phyloP scores from a whole-genome alignment of 2,113 vertebrate species.

The Mormoops blainvillei region DNA sequence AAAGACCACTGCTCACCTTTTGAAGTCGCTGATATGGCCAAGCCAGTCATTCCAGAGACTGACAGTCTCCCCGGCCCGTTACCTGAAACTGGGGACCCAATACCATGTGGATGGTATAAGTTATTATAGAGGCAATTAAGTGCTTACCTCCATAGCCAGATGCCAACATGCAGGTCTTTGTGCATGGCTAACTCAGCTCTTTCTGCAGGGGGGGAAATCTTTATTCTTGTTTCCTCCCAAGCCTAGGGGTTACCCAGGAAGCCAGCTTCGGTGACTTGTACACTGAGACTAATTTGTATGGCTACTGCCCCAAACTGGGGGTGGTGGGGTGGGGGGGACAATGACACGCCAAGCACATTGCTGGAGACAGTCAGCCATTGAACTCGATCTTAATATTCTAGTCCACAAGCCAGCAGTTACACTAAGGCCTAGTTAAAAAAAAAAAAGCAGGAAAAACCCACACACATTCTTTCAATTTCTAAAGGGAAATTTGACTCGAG shows the following conservation, averaged over 20 bases:
- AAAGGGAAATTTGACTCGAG: slow-evolving; percentile 90
- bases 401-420: slow-evolving; percentile 75
- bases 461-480: slow-evolving; percentile 87
- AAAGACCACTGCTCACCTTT: neutral
- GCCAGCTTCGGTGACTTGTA: slow-evolving; percentile 64
- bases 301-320: slow-evolving; percentile 43
- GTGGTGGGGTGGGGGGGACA: neutral
- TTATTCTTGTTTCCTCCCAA: slow-evolving; percentile 44
- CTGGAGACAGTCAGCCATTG: slow-evolving; percentile 72
- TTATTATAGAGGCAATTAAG: neutral
- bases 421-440: slow-evolving; percentile 72
- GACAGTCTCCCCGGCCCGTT: neutral
- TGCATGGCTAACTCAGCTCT: neutral
- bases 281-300: slow-evolving; percentile 77
- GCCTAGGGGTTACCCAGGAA: slow-evolving; percentile 69
- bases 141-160: neutral
- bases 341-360: slow-evolving; percentile 59
- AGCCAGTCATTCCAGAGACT: neutral
- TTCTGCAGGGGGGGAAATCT: neutral
- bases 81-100: neutral
- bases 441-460: slow-evolving; percentile 74
- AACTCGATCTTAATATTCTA: slow-evolving; percentile 78
- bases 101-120: neutral
- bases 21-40: neutral
- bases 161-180: neutral